Conservation (phyloP, 2,888 invertebrate genomes). For the Erebia palarica region DNA sequence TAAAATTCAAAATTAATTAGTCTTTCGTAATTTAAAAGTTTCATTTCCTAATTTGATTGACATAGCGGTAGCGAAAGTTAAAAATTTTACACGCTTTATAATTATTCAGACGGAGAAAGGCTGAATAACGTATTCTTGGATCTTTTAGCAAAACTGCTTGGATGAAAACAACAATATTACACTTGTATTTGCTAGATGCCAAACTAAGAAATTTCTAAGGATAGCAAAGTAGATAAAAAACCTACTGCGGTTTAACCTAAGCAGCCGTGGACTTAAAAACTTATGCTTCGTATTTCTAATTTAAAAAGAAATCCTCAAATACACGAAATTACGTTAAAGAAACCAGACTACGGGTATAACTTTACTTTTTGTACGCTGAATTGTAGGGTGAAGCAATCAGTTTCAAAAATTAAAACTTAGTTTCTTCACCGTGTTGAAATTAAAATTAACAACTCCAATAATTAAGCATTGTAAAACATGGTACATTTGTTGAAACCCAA, state of each 20-base stretch:
- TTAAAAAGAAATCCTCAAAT: constrained; percentile 2
- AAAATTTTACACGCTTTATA: constrained; percentile 74
- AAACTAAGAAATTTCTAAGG: not conserved
- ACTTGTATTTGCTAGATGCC: constrained; percentile 19
- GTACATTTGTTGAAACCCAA: constrained; percentile 15
- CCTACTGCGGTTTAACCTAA: not conserved
- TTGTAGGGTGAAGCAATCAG: constrained; percentile 10
- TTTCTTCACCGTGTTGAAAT: constrained; percentile 20
- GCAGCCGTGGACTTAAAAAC: no score
- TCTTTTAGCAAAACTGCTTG: constrained; percentile 38
- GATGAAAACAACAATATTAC: not conserved
- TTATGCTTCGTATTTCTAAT: not conserved
- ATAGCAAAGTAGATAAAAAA: not conserved
- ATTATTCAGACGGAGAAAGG: constrained; percentile 71
- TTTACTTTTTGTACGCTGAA: constrained; percentile 8
- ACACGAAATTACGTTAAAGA: not conserved
- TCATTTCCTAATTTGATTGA: constrained; percentile 70
- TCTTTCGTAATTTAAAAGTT: constrained; percentile 61
- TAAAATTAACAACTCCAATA: constrained; percentile 16
- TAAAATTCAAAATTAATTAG: constrained; percentile 63
- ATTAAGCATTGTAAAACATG: constrained; percentile 7
- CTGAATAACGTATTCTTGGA: constrained; percentile 54
- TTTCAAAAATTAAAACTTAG: constrained; percentile 15
- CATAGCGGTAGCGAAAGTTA: constrained; percentile 72
- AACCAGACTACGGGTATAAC: not conserved